Base-by-base conservation (phyloP, 2,113 vertebrate species). In the Brachyhypopomus occidentalis region DNA sequence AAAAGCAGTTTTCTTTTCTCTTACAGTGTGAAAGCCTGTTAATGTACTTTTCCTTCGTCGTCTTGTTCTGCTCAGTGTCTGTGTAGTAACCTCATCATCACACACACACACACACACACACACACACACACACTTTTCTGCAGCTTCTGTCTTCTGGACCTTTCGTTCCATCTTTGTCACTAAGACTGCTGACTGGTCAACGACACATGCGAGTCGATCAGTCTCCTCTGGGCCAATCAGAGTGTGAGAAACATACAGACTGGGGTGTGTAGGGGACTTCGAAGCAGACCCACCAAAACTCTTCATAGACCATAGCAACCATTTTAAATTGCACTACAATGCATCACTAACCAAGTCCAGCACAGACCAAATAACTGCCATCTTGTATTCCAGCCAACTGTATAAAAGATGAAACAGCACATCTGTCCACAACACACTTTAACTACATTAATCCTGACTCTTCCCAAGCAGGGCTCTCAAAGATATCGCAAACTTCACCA, bases 291-390 rank as follows among this genome's bases (percentile, higher is more conserved):
- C 23, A 20, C 30, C n/a, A 3, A 36, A 17, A 19, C 19, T n/a
- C 25, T 20, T 38, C 64, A 38, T 4, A 45, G 41, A 52, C 45
- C 25, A 30, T 2, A 30, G 30, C 34, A 36, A 20, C 3, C 23
- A 23, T 52, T 11, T 52, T 52, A 60, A 60, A 60, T 6, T n/a
- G n/a, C 5, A 60, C 4, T 6, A n/a, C 19, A 22, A 60, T n/a
- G n/a, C n/a, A 38, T 30, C 20, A 30, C 2, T n/a, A 34, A 52
- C 19, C 58, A 55, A 66, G 59, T 72, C 34, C n/a, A 71, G 67
- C 34, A 48, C 9, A 69, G 79, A 67, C 79, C 72, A 59, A 66
- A 41, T 59, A 4, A 69, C 19, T 48, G 72, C 48, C 79, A 45
- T 1, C 12, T 63, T 75, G 4, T 25, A 74, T 60, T 58, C 17